Conservation (phyloP, 2,888 invertebrate species). For the Cephus pygmeus region DNA sequence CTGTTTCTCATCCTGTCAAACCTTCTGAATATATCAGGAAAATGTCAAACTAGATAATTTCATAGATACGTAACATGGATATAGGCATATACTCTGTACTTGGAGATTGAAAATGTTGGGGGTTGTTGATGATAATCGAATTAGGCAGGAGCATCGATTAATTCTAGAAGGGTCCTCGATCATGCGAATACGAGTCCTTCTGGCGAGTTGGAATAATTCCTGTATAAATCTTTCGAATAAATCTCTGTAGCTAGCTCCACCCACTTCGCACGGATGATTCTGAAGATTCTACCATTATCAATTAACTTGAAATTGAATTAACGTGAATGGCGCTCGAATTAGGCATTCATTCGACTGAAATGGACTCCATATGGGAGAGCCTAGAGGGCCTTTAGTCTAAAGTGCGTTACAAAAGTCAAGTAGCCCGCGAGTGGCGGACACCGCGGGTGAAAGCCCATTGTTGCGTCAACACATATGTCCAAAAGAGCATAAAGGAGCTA, state of each 20-base stretch:
- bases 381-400: constrained; percentile 26
- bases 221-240: neutral
- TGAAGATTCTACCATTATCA: constrained; percentile 24
- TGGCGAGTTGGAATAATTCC: neutral
- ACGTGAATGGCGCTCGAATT: constrained; percentile 35
- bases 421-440: constrained; percentile 32
- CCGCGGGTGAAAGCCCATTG: constrained; percentile 54
- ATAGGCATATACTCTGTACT: neutral
- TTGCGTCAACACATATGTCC: constrained; percentile 64
- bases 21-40: neutral
- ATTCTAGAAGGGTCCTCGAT: neutral
- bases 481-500: constrained; percentile 52
- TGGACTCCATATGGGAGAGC: constrained; percentile 37
- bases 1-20: neutral
- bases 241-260: neutral
- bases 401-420: constrained; percentile 47
- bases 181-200: neutral
- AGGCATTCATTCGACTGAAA: constrained; percentile 52
- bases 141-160: neutral
- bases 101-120: neutral
- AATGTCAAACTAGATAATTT: neutral
- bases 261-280: neutral
- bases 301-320: constrained; percentile 52
- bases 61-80: neutral
- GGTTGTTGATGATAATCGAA: neutral